Evolutionary conservation across 2,113 vertebrate species (phyloP), one percentile per base, ranked within the genome.

Genomic region (Synodontis membranacea): DNA sequence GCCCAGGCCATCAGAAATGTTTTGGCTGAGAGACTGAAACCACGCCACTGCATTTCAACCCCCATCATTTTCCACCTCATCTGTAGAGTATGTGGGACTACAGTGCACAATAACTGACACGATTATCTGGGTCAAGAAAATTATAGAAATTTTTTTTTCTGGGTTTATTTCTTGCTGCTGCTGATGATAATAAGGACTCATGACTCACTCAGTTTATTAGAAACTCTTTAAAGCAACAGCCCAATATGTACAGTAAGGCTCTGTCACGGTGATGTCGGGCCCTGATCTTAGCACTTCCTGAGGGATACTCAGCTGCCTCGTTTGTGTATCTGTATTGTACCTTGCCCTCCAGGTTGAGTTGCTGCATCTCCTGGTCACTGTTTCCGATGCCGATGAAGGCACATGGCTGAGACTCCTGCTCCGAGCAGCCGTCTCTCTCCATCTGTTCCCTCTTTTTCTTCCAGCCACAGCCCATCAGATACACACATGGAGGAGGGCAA

Each of bases 371-470:
- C 94, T 99, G 98, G 93, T 99, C 98, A 34, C 97, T 99, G 94
- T 99, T 99, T 90, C 98, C 98, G 92, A 99, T 99, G 87, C 98
- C 97, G 88, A 99, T 99, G 93, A 99, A 99, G 92, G 98, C 98
- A 86, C 98, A 99, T 1, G 98, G 98, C 83, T 99, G 98, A 83
- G 97, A 98, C 89, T 99, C 98, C 92, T 99, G 98, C 92, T 99
- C 98, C 1, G 97, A 96, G 94, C 97, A 98, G 92, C 98, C 98
- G 89, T 99, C 98, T 6, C 97, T 93, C 89, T 99, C 98, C 98
- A 99, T 99, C 94, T 98, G 97, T 87, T 99, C 98, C 96, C 98
- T 98, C 97, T 99, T 99, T 96, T 99, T 98, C 96, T 99, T 99
- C 98, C 98, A 99, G 88, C 98, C 98, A 84, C 97, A 99, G 90